phyloP scores from a whole-genome alignment of 2,888 invertebrate species.

The Pachycephus smyrnensis region DNA sequence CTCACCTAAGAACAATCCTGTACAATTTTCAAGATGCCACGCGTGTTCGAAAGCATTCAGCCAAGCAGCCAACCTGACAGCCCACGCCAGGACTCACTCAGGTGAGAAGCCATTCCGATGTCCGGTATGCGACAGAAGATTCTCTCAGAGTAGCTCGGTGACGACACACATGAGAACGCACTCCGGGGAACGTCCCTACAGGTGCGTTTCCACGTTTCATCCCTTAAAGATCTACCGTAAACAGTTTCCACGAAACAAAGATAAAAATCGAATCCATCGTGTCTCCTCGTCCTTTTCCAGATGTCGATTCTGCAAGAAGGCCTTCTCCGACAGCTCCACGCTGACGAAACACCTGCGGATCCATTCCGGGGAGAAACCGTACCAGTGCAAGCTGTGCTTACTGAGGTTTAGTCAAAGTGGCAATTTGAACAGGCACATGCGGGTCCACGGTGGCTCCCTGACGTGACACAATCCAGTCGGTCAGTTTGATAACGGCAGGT shows the following conservation, averaged over 20 bases:
- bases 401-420: conserved; percentile 98
- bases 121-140: conserved; percentile 95
- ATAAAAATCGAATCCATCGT: not conserved
- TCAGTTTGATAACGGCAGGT: conserved; percentile 8
- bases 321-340: conserved; percentile 98
- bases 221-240: not conserved
- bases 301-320: conserved; percentile 96
- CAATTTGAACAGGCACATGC: conserved; percentile 98
- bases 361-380: conserved; percentile 93
- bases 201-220: conserved; percentile 64
- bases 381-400: conserved; percentile 96
- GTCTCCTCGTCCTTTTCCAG: conserved; percentile 59
- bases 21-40: conserved; percentile 71
- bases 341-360: conserved; percentile 97
- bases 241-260: not conserved
- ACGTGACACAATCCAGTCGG: conserved; percentile 56
- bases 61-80: conserved; percentile 98
- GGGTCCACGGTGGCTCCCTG: conserved; percentile 82
- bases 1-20: not conserved
- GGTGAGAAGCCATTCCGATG: conserved; percentile 99
- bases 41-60: conserved; percentile 98
- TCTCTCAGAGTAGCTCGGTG: conserved; percentile 94
- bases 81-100: conserved; percentile 95
- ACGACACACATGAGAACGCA: conserved; percentile 99
- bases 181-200: conserved; percentile 98